A percentile compares a stretch with the other conserved stretches of the same genome.
These are phyloP conservation scores for Mormoops blainvillei DNA, from an alignment of 2,113 vertebrate genomes.

Conservation along the genomic window DNA sequence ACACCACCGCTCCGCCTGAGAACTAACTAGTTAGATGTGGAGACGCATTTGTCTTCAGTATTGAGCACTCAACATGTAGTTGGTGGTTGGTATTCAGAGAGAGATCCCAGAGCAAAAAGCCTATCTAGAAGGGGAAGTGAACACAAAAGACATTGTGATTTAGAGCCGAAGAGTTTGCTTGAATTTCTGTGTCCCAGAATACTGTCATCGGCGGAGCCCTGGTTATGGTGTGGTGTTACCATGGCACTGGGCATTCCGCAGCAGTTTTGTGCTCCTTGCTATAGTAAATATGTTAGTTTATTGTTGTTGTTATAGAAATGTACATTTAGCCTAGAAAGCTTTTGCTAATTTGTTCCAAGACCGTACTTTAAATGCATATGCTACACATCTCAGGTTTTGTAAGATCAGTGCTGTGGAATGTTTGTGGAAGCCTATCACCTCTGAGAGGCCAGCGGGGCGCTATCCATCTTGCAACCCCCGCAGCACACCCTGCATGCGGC, in stretches of 20 bases:
- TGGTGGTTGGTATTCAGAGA: background rate
- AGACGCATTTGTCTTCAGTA: background rate
- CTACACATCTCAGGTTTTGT: background rate
- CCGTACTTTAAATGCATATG: background rate
- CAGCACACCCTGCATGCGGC: rapidly evolving
- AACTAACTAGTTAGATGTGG: rapidly evolving
- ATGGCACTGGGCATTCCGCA: background rate
- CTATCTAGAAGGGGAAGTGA: background rate
- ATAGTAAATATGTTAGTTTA: background rate
- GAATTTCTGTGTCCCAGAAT: background rate
- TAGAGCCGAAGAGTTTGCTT: background rate
- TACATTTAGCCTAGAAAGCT: background rate
- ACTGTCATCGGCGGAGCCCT: rapidly evolving
- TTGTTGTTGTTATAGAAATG: background rate
- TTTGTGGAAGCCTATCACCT: background rate
- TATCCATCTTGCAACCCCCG: background rate
- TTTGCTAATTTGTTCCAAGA: background rate
- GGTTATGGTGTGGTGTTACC: background rate
- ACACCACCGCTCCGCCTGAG: too few relatives aligned
- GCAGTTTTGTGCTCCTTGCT: background rate
- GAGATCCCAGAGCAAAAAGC: background rate
- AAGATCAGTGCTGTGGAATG: background rate
- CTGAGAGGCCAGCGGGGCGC: background rate
- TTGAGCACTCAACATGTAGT: too few relatives aligned
- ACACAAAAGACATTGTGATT: background rate